Evolutionary conservation across 2,888 invertebrate species (phyloP), one percentile per base, ranked within the genome.

Genomic region (Caenorhabditis sinica): DNA sequence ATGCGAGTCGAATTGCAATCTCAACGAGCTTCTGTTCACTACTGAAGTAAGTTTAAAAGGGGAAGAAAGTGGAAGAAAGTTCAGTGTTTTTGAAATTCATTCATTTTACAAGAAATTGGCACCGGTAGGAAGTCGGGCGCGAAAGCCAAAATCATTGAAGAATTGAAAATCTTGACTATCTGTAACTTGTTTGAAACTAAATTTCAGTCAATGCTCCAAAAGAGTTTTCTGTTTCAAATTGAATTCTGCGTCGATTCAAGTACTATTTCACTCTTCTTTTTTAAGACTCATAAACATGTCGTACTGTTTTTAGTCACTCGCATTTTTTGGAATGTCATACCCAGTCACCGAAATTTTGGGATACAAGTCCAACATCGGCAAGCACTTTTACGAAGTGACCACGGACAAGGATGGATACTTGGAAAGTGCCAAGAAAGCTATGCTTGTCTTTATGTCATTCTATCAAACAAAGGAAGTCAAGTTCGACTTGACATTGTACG

Each of bases 321-420:
- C 76, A 63, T 76, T 71, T 30, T 83, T 85, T n/a, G 88, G 84
- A 5, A 28, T 86, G 13, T 51, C 71, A 13, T 89, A 86, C 66
- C 89, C 88, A n/a, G 74, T 86, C 0, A 80, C 88, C 3, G 30
- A 61, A 8, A 61, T 89, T 40, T 69, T 86, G 13, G 28, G 56
- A 1, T 90, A 89, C 75, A 69, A 88, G 53, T 85, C 89, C 17
- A 90, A 90, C 73, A 90, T 90, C 66, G 89, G 87, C 43, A 90
- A 90, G 60, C 86, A 90, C 68, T 88, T 90, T 63, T 90, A 86
- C 61, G 53, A 82, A 28, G 74, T 84, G 4, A 45, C 58, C 2
- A 77, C 60, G 0, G 25, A 63, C 2, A 30, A 58, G 0, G 49
- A 45, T 15, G 82, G 74, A 1, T 66, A 79, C 11, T 56, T 88